Evolutionary conservation across 2,113 vertebrate species (phyloP), one percentile per base, ranked within the genome.

Genomic region (Athene cunicularia): DNA sequence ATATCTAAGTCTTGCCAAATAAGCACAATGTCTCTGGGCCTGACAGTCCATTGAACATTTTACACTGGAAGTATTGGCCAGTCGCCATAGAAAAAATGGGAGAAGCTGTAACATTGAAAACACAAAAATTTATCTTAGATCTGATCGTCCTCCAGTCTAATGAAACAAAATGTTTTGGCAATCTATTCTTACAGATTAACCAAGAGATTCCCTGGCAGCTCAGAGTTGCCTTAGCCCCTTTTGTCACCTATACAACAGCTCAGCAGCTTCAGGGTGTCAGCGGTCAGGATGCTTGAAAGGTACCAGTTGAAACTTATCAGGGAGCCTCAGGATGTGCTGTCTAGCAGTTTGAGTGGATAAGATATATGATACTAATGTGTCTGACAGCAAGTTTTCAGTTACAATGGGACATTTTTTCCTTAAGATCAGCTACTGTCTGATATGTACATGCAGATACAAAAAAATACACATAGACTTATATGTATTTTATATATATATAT

Each of bases 111-210:
- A 71, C 35, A 84, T 5, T 39, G 60, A 86, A 86, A 92, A 64
- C 23, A 63, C 8, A 19, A 56, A 93, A 77, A 59, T 41, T 77
- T 86, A 79, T 72, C 80, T 95, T 24, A 43, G 14, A 5, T 70
- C 47, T 89, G 52, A 87, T 84, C 18, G 5, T 60, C 30, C 49
- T 84, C 17, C 43, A 75, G 52, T 49, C 39, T 79, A 84, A 87
- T 64, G 49, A 92, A 95, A 89, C 35, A 88, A 91, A 88, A 84
- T 52, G 13, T 19, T 94, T 87, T 95, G 83, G 49, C 60, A 87
- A 35, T 66, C 41, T 68, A 20, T n/a, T 49, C 47, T 81, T 71
- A 77, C 20, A 68, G 39, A 79, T 75, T 68, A 91, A 33, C 39
- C 60, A 87, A 81, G n/a, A 79, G 19, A 26, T 60, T 95, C 43